Conservation (phyloP, 2,797 vertebrate genomes). For the Euthynnus affinis region DNA sequence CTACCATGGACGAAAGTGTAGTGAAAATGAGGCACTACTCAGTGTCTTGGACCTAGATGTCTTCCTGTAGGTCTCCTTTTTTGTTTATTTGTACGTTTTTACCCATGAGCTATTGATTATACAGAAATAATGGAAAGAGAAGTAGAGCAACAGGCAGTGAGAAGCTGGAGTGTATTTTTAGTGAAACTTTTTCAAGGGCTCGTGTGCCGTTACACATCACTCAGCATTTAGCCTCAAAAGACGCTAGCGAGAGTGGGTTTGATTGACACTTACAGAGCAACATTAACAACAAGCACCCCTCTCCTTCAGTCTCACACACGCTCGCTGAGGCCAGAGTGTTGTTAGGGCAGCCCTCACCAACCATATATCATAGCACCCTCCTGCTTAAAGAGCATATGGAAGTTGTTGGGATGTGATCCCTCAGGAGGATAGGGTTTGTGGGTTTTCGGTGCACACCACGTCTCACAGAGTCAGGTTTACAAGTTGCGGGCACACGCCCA, state of each 20-base stretch:
- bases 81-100: conserved; percentile 49
- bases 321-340: conserved; percentile 57
- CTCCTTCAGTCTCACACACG: conserved; percentile 41
- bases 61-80: conserved; percentile 38
- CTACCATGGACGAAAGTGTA: conserved; percentile 74
- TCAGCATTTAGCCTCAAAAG: conserved; percentile 8
- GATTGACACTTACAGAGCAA: conserved; percentile 62
- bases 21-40: conserved; percentile 64
- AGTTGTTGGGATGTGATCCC: conserved; percentile 78
- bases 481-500: conserved; percentile 61
- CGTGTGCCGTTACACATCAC: conserved; percentile 12
- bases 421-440: conserved; percentile 76
- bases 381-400: conserved; percentile 82
- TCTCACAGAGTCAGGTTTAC: conserved; percentile 77
- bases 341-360: conserved; percentile 53
- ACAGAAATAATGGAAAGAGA: conserved; percentile 21
- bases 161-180: conserved; percentile 14
- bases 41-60: conserved; percentile 56
- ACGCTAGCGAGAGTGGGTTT: conserved; percentile 38
- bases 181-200: conserved; percentile 27
- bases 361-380: conserved; percentile 74
- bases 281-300: conserved; percentile 52
- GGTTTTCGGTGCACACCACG: conserved; percentile 73
- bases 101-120: conserved; percentile 43
- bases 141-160: conserved; percentile 3